Conservation (phyloP, 2,797 vertebrate genomes). For the Garrulus glandarius region DNA sequence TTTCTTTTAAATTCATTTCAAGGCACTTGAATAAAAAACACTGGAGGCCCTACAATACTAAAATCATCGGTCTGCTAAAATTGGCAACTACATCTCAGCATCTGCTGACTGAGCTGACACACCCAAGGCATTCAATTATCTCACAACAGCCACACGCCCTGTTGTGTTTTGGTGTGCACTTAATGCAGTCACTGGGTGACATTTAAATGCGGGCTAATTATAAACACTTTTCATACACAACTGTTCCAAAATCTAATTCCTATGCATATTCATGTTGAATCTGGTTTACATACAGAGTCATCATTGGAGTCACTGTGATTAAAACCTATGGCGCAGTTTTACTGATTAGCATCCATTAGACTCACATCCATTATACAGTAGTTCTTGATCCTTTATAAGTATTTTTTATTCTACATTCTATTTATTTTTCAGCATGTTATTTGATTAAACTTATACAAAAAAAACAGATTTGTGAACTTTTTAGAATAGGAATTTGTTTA, state of each 20-base stretch:
- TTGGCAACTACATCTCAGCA: constrained; percentile 14
- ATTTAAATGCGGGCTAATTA: neutral
- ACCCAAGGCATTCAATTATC: constrained; percentile 37
- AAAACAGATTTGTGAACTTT: neutral
- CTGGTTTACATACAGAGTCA: neutral
- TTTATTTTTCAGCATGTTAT: neutral
- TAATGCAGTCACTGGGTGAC: constrained; percentile 1
- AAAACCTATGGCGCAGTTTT: neutral
- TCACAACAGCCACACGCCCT: neutral
- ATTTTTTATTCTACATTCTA: neutral
- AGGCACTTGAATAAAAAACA: constrained; percentile 10
- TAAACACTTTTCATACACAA: neutral
- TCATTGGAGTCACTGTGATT: neutral
- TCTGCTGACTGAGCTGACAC: constrained; percentile 45
- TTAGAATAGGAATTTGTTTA: neutral
- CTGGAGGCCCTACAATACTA: neutral
- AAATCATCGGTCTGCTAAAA: constrained; percentile 19
- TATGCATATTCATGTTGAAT: constrained; percentile 14
- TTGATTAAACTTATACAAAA: neutral
- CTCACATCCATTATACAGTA: neutral
- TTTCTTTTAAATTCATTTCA: constrained; percentile 44
- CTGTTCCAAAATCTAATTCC: constrained; percentile 16
- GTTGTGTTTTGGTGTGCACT: constrained; percentile 26
- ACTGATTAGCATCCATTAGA: neutral
- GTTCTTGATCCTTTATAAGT: neutral